Conservation (phyloP, 64 coral and sea anemone genomes). For the Actinia equina region DNA sequence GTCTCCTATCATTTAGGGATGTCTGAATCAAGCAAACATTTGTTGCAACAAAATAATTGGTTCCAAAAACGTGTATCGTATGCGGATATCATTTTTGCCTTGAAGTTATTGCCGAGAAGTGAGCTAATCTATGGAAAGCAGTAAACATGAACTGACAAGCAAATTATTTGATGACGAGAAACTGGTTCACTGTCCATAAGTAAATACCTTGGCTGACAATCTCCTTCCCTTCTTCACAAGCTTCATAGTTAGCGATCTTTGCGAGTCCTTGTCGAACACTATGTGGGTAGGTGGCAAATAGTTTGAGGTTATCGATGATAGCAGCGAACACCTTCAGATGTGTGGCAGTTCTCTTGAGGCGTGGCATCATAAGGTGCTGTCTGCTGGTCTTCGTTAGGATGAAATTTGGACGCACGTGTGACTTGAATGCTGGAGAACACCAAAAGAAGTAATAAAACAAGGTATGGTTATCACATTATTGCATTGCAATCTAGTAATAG, state of each 20-base stretch:
- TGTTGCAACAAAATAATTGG: too few species aligned
- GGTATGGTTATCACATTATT: neutral
- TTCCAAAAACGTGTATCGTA: too few species aligned
- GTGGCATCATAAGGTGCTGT: slow-evolving; percentile 35
- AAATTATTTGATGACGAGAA: too few species aligned
- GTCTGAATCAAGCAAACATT: too few species aligned
- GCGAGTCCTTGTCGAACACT: slow-evolving; percentile 49
- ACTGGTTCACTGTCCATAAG: neutral
- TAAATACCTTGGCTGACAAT: slow-evolving; percentile 67
- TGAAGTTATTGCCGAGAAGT: too few species aligned
- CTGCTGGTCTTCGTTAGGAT: slow-evolving; percentile 34
- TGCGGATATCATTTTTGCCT: too few species aligned
- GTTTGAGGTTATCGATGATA: slow-evolving; percentile 65
- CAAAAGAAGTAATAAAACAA: neutral
- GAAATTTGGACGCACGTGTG: slow-evolving; percentile 30
- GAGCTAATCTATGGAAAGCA: too few species aligned
- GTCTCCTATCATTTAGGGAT: too few species aligned
- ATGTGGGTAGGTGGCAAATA: slow-evolving; percentile 48
- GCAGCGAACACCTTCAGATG: slow-evolving; percentile 51
- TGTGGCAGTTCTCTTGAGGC: slow-evolving; percentile 36
- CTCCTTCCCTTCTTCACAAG: slow-evolving; percentile 62
- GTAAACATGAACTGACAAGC: too few species aligned
- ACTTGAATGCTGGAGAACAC: slow-evolving; percentile 35
- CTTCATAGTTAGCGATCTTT: slow-evolving; percentile 68
- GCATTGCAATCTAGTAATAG: too few species aligned